Evolutionary conservation across 2,888 invertebrate genomes (phyloP).

Genomic region (Limulus polyphemus): DNA sequence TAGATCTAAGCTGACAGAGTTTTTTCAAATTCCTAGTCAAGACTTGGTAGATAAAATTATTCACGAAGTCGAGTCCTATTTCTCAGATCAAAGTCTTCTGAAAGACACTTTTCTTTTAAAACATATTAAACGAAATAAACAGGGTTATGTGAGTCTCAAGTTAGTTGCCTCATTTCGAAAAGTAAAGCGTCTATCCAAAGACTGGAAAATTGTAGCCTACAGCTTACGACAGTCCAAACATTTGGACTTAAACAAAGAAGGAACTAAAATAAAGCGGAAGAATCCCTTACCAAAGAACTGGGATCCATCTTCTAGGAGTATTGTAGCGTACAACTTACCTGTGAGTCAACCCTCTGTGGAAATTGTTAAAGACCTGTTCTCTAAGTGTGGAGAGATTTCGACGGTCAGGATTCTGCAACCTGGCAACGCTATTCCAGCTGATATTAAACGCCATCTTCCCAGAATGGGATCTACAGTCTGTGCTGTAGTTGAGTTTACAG

Average conservation of each 20-base stretch:
- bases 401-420: constrained; percentile 74
- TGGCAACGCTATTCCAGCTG: constrained; percentile 78
- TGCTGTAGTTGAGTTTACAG: constrained; percentile 80
- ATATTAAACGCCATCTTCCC: constrained; percentile 79
- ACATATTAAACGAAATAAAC: constrained; percentile 53
- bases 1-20: too few relatives aligned
- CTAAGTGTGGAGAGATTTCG: constrained; percentile 76
- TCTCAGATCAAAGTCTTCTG: constrained; percentile 85
- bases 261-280: constrained; percentile 73
- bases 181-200: constrained; percentile 83
- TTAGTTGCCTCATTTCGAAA: constrained; percentile 88
- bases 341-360: constrained; percentile 74
- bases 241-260: constrained; percentile 76
- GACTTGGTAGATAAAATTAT: constrained; percentile 65
- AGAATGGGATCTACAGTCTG: constrained; percentile 69
- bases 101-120: constrained; percentile 91
- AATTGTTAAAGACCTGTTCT: constrained; percentile 79
- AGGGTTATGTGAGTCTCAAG: constrained; percentile 65
- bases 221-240: constrained; percentile 63
- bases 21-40: constrained; percentile 49
- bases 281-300: constrained; percentile 78
- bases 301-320: constrained; percentile 81
- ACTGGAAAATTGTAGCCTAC: constrained; percentile 83
- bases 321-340: constrained; percentile 74
- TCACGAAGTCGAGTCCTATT: constrained; percentile 85